Evolutionary conservation across 2,113 vertebrate species (phyloP), one percentile per base, ranked within the genome.

Genomic region (Fulica atra): DNA sequence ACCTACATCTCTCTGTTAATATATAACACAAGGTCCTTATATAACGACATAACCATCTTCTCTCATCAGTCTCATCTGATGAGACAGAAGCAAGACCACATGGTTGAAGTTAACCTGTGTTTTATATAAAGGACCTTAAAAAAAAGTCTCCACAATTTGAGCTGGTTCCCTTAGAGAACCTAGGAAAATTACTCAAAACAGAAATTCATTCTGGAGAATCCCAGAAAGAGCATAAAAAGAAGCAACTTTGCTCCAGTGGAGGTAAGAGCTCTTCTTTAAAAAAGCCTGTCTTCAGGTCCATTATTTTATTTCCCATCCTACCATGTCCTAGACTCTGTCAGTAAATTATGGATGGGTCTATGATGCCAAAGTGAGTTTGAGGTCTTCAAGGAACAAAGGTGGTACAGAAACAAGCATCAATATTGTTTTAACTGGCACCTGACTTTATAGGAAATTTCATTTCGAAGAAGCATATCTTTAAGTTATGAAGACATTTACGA

Each of bases 331-430:
- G 79, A 82, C 31, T 80, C 60, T 60, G 79, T 42, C 93, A 95
- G 79, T 81, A 87, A 93, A 60, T 93, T 92, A 96, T 73, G 69
- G 72, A 88, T 88, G 60, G 56, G 23, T 48, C 42, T 83, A 18
- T 74, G 56, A 83, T 51, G 15, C 56, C 36, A 73, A 93, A 76
- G 48, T 33, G 87, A 91, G 81, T 86, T 86, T 91, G 93, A 96
- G 72, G 48, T 91, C 80, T 91, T 93, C 44, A 76, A 91, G 46
- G 80, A 94, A 86, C 31, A 92, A 92, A 95, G 56, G 56, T 93
- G 76, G 44, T 19, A 48, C 51, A 91, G 77, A 89, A 92, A 60
- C 5, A 64, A 57, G 40, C 69, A 92, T 88, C 74, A 81, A 89
- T 93, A 88, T 78, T 81, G 25, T 66, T 91, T 88, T 85, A 92